Evolutionary conservation across 2,113 vertebrate species (phyloP), one percentile per base, ranked within the genome.

Genomic region (Corythornis madagascariensis): DNA sequence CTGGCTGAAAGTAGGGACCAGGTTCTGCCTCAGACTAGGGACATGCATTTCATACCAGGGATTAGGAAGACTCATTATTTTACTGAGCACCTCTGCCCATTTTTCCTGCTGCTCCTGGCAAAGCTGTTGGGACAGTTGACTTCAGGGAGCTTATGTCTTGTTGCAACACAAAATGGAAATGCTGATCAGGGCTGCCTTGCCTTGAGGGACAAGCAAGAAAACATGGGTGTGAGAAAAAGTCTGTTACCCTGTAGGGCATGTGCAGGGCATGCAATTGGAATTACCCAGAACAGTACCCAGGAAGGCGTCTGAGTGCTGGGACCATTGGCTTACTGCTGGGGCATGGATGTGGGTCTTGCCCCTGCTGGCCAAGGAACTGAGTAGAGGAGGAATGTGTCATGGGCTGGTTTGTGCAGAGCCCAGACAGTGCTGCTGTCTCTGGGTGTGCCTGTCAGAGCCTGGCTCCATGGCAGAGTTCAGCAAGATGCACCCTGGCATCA

Each of bases 151-250:
- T 85, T 70, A 67, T 89, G 56, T 88, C 85, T 85, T 94, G 86
- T 94, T 94, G 91, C 88, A 95, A 95, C 88, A 94, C 56, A 83
- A 83, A 86, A 63, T 95, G 92, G 92, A 95, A 95, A 95, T 66
- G 60, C 88, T 95, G 85, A 94, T 92, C 69, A 31, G 77, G 85
- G 83, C 88, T 94, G 83, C 56, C 85, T 95, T 88, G 94, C 93
- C 93, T 96, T 95, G 55, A 73, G 95, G 90, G 75, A 74, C 79
- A 80, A 90, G 85, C 60, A 63, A 60, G 84, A 83, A 89, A 90
- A 85, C 92, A 92, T 26, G 56, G 56, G 93, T 94, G 88, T 95
- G 90, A 72, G 95, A 94, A 94, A 91, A 89, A 76, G 71, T 63
- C 82, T 92, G 79, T 86, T 95, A 74, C 18, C 67, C 82, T 83